These are phyloP conservation scores for Aradus depressus DNA, from an alignment of 2,888 invertebrate genomes.

Conservation along the genomic window DNA sequence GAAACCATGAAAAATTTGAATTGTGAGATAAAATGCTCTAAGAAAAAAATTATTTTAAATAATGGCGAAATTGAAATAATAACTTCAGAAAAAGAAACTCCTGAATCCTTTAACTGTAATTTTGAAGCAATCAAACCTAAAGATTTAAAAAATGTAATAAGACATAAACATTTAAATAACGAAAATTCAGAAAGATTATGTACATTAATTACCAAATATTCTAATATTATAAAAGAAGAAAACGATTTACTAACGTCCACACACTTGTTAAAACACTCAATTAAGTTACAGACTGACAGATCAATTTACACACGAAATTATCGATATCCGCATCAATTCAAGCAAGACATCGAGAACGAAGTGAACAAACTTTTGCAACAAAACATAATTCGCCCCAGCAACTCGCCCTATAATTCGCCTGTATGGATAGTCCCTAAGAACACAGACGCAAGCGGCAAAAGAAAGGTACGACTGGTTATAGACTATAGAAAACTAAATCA, in stretches of 20 bases:
- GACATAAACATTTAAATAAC: constrained; percentile 12
- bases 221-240: constrained; percentile 16
- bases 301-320: constrained; percentile 21
- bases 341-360: constrained; percentile 12
- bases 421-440: constrained; percentile 15
- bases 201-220: constrained; percentile 4
- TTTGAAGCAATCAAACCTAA: not conserved
- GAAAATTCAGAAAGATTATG: constrained; percentile 9
- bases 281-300: constrained; percentile 14
- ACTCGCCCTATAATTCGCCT: constrained; percentile 13
- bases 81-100: not conserved
- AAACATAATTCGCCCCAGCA: constrained; percentile 15
- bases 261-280: constrained; percentile 17
- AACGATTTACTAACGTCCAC: constrained; percentile 10
- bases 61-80: not conserved
- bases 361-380: constrained; percentile 15
- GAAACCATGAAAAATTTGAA: not conserved
- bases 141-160: not conserved
- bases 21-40: not conserved
- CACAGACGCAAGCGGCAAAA: constrained; percentile 12
- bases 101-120: not conserved
- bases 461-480: constrained; percentile 14
- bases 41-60: not conserved
- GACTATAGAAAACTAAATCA: constrained; percentile 18
- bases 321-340: constrained; percentile 18